A percentile compares a stretch with the other conserved stretches of the same genome.
These are phyloP conservation scores for Jaculus jaculus DNA, from an alignment of 2,113 vertebrate genomes.

Conservation along the genomic window DNA sequence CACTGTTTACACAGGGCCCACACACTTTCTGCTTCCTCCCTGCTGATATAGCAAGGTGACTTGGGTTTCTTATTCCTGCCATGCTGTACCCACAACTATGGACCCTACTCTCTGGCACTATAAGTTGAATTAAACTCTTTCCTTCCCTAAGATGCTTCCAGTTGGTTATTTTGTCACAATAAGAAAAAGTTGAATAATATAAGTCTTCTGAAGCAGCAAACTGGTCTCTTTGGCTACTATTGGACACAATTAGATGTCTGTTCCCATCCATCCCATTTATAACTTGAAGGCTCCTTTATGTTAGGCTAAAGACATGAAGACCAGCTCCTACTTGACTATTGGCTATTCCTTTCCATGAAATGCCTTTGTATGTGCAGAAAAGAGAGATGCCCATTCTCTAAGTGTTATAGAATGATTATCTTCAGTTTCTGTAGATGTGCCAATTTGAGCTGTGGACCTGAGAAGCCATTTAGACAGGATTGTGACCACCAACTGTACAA, in stretches of 20 bases:
- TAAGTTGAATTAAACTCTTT: too few relatives aligned
- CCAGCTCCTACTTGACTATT: not conserved
- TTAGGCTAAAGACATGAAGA: not conserved
- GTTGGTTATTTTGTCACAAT: too few relatives aligned
- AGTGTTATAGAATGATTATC: not conserved
- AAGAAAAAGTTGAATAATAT: too few relatives aligned
- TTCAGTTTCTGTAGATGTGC: not conserved
- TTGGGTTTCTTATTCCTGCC: too few relatives aligned
- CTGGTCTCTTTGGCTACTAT: not conserved
- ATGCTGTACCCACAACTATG: too few relatives aligned
- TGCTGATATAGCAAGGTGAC: not conserved
- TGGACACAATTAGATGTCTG: not conserved
- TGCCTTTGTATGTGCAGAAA: not conserved
- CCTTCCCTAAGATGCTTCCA: too few relatives aligned
- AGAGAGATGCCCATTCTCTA: not conserved
- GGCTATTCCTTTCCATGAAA: not conserved
- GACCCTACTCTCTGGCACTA: too few relatives aligned
- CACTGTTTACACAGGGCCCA: not conserved
- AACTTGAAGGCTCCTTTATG: not conserved
- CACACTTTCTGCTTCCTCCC: not conserved
- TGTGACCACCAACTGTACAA: not conserved
- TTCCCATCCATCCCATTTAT: not conserved
- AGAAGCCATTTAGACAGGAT: not conserved
- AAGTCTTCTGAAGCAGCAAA: not conserved
- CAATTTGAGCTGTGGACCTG: not conserved